Evolutionary conservation across 2,113 vertebrate species (phyloP), one percentile per base, ranked within the genome.

Genomic region (Australoheros scitulus): DNA sequence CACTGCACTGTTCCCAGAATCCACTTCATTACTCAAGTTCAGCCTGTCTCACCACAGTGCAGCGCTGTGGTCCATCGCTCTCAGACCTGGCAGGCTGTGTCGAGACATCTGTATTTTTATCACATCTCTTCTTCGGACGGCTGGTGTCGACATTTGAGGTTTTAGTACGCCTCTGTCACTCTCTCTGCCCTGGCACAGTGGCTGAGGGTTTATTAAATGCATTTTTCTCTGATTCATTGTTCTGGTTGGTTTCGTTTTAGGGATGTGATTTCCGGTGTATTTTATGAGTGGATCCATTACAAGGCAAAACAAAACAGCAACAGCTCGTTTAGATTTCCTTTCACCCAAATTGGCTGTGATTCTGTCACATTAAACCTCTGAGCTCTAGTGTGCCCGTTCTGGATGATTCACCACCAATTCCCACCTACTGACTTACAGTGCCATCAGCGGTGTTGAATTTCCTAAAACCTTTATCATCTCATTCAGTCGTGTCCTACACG

Each of bases 101-200:
- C 22, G 36, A 76, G 50, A 79, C 64, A 77, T 84, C 59, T 82
- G 58, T n/a, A 32, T n/a, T 59, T 80, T 32, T 72, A 61, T 86
- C 22, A 15, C 56, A 41, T 22, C 10, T 64, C 0, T 8, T 18
- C 6, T 2, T 81, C 22, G 4, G 76, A 1, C 1, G 0, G 22
- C 60, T 64, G 22, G 7, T 34, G 43, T 68, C 0, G 1, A 60
- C 34, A 57, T 65, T 52, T 76, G 77, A 84, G 36, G 18, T 77
- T 86, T 65, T 75, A 29, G 20, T 50, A 9, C 52, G 2, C 57
- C 15, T 55, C 65, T 77, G 11, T 72, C 11, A 64, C 56, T 52
- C 24, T 36, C 7, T 79, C 29, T 72, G 22, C 3, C n/a, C 7
- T 22, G 61, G 38, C 60, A 64, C 15, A 2, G n/a, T 2, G 5